phyloP scores from a whole-genome alignment of 1,140 invertebrate genomes.

The Caenorhabditis tropicalis region DNA sequence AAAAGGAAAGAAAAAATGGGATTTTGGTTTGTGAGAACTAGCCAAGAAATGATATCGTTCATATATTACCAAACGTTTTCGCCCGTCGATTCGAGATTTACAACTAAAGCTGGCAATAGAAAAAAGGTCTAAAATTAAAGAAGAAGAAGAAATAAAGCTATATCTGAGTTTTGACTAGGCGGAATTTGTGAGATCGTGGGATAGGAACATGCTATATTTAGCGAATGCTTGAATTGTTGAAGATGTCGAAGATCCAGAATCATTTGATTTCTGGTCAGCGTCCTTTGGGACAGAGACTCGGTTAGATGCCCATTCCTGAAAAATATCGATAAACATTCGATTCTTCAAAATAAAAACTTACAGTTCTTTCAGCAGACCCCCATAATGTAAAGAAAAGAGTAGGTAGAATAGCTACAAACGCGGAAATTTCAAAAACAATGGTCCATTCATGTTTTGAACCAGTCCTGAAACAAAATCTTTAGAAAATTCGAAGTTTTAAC shows the following conservation, averaged over 20 bases:
- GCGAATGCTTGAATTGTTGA: slow-evolving; percentile 25
- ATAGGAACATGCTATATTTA: slow-evolving; percentile 48
- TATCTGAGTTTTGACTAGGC: background rate
- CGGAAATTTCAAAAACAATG: slow-evolving; percentile 64
- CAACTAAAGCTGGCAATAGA: slow-evolving; percentile 28
- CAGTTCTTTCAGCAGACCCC: slow-evolving; percentile 54
- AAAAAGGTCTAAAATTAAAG: background rate
- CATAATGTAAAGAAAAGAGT: slow-evolving; percentile 65
- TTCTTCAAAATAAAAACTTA: background rate
- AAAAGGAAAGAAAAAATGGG: background rate
- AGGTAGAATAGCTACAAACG: slow-evolving; percentile 63
- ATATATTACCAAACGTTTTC: background rate
- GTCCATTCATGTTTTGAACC: slow-evolving; percentile 62
- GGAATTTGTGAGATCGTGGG: slow-evolving; percentile 40
- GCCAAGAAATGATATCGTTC: slow-evolving; percentile 21
- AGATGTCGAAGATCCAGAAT: slow-evolving; percentile 29
- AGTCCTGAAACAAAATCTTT: slow-evolving; percentile 23
- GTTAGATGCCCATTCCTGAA: slow-evolving; percentile 30
- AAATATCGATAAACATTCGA: background rate
- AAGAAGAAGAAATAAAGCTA: background rate
- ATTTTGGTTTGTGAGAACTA: background rate
- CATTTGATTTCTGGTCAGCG: slow-evolving; percentile 45
- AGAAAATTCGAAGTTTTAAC: background rate
- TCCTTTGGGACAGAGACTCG: slow-evolving; percentile 8
- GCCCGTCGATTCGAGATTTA: slow-evolving; percentile 29